Conservation (phyloP, 1,140 invertebrate genomes). For the Drosophila mauritiana region DNA sequence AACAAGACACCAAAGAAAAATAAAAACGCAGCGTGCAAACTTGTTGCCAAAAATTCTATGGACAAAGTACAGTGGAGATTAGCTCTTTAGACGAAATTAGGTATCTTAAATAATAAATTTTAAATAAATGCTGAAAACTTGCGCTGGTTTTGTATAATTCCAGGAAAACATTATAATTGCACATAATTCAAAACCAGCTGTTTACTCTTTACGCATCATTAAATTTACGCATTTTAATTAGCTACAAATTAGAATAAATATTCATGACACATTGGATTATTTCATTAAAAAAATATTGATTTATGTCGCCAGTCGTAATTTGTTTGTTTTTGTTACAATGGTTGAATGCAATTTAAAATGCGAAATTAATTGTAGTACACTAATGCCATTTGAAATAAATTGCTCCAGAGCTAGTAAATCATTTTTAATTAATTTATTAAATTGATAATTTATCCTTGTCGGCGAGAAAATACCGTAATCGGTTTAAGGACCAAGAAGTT, state of each 20-base stretch:
- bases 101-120: too few species aligned
- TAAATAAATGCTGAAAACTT: too few species aligned
- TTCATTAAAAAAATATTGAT: not conserved
- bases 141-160: not conserved
- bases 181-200: not conserved
- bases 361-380: not conserved
- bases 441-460: not conserved
- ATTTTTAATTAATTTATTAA: not conserved
- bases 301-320: not conserved
- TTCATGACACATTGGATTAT: not conserved
- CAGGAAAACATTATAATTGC: not conserved
- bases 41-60: conserved; percentile 41
- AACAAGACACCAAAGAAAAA: conserved; percentile 41
- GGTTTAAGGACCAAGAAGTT: not conserved
- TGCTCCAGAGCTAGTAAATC: too few species aligned
- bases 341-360: not conserved
- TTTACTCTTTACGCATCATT: not conserved
- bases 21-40: conserved; percentile 24
- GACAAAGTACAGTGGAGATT: not conserved
- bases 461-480: too few species aligned
- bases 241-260: conserved; percentile 5
- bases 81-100: not conserved
- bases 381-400: not conserved
- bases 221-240: not conserved
- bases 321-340: not conserved